These are phyloP conservation scores for Urophycis tenuis DNA, from an alignment of 2,797 vertebrate genomes.

Conservation along the genomic window DNA sequence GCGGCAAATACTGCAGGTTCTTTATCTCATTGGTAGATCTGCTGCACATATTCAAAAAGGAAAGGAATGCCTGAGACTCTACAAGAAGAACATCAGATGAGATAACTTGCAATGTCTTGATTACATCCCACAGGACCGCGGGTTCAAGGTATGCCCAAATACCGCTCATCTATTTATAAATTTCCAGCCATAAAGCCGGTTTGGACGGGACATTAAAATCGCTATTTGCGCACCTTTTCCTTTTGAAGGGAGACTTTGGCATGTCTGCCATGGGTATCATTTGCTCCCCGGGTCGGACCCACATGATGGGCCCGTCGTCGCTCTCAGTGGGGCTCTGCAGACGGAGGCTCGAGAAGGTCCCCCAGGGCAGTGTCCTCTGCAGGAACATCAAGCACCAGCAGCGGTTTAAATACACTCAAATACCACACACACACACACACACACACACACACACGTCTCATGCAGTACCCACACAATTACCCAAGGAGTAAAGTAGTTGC, in stretches of 20 bases:
- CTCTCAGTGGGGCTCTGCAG: slow-evolving; percentile 92
- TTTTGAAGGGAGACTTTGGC: slow-evolving; percentile 99
- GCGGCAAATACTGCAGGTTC: slow-evolving; percentile 98
- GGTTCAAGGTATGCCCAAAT: not conserved
- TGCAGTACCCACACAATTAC: not conserved
- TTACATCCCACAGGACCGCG: not conserved
- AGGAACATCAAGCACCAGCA: slow-evolving; percentile 7
- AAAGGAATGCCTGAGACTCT: not conserved
- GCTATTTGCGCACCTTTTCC: slow-evolving; percentile 81
- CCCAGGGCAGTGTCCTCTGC: slow-evolving; percentile 95
- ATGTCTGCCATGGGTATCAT: slow-evolving; percentile 99
- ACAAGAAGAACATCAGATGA: slow-evolving; percentile 7
- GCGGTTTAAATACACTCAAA: slow-evolving; percentile 1
- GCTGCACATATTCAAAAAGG: slow-evolving; percentile 32
- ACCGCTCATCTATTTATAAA: not conserved
- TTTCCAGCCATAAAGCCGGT: not conserved
- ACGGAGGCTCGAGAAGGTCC: slow-evolving; percentile 91
- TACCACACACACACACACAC: not conserved
- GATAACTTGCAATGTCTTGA: not conserved
- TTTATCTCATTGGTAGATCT: slow-evolving; percentile 99
- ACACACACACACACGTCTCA: not conserved
- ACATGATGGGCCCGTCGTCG: slow-evolving; percentile 98
- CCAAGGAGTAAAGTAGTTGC: not conserved
- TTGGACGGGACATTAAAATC: not conserved
- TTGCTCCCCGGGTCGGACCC: slow-evolving; percentile 97